Conservation (phyloP, 2,888 invertebrate genomes). For the Pyrochroa serraticornis region DNA sequence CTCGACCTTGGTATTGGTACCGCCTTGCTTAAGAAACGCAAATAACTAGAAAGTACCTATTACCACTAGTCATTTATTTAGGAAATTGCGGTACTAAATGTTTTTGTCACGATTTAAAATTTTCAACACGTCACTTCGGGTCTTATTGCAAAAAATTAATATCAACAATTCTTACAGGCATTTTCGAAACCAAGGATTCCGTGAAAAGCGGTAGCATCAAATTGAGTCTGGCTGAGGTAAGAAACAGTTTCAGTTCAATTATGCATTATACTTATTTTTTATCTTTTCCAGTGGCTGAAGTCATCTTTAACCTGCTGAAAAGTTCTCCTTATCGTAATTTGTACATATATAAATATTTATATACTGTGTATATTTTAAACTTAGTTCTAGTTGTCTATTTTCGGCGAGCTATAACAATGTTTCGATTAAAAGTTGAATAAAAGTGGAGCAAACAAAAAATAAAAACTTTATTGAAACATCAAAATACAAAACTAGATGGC, state of each 20-base stretch:
- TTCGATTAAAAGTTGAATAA: too few species aligned
- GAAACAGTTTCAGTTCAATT: slow-evolving; percentile 2
- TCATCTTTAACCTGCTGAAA: slow-evolving; percentile 72
- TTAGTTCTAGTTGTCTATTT: slow-evolving; percentile 1
- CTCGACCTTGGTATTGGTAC: too few species aligned
- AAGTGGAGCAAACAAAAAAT: too few species aligned
- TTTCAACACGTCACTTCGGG: too few species aligned
- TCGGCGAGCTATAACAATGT: too few species aligned
- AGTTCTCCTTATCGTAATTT: slow-evolving; percentile 5
- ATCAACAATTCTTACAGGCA: too few species aligned
- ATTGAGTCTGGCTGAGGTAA: slow-evolving; percentile 80
- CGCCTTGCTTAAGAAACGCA: too few species aligned
- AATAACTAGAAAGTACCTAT: too few species aligned
- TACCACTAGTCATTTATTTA: background rate
- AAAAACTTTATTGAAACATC: too few species aligned
- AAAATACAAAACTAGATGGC: too few species aligned
- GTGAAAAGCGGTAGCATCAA: slow-evolving; percentile 82
- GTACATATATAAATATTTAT: slow-evolving; percentile 30
- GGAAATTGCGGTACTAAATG: background rate
- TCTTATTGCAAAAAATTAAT: too few species aligned
- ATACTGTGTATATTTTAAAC: slow-evolving; percentile 36
- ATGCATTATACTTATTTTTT: slow-evolving; percentile 28
- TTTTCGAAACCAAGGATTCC: slow-evolving; percentile 79
- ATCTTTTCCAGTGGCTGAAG: slow-evolving; percentile 75
- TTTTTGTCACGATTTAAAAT: background rate